Base-by-base conservation (phyloP, 2,113 vertebrate species). In the Canis aureus region DNA sequence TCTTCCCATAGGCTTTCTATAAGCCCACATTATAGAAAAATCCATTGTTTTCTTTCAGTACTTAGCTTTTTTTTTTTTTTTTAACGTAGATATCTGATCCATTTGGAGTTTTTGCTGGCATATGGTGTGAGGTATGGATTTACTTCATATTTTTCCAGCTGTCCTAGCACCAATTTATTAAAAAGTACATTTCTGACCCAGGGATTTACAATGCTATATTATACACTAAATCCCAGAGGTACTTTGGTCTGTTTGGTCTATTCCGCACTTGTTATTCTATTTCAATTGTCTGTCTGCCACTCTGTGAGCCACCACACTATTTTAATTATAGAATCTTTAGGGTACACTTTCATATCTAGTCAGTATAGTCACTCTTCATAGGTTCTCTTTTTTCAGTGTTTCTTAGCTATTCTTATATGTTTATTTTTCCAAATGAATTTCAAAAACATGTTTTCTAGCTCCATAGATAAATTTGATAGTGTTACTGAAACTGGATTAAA, bases 341-440 rank as follows among this genome's bases (percentile, higher is more conserved):
- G 4, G 15, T 79, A 71, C 20, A 49, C 19, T 60, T 32, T 73
- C 32, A 43, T 49, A 60, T 15, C 17, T 55, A 82, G 35, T 51
- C 5, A 8, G 27, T 81, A 32, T 10, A 69, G 51, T 91, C n/a
- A 69, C 49, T 94, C 22, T 43, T 62, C 8, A 12, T 23, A 51
- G 35, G 38, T 84, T 79, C 51, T 53, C 74, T 69, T 88, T 57
- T 57, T 76, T 69, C 25, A 87, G 64, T 49, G 35, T 87, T 91
- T 53, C 89, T n/a, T 78, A 89, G 59, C 69, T 60, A 43, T 43
- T 82, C 66, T 83, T 80, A 67, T 1, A 3, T 38, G 62, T 83
- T 92, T 92, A 20, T 32, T 69, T 90, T 94, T 60, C 55, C 64
- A 85, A 84, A 35, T 62, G 8, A 94, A 94, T 13, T 64, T 73